phyloP scores from a whole-genome alignment of 1,140 invertebrate species.

The Eulimnadia texana region DNA sequence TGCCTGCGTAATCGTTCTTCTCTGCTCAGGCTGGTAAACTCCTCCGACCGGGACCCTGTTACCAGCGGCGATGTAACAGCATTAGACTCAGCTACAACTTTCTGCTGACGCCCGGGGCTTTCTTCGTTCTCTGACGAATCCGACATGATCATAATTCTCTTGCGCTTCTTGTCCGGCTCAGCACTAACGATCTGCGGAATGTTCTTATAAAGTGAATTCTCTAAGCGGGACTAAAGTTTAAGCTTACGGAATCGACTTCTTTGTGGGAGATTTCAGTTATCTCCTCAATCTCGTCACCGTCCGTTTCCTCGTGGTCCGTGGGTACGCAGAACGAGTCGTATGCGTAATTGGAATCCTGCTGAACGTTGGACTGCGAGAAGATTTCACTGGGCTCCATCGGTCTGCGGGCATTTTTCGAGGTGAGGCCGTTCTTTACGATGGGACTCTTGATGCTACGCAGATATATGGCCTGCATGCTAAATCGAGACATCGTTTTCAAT shows the following conservation, averaged over 20 bases:
- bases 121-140: not conserved
- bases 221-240: too few relatives aligned
- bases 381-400: conserved; percentile 7
- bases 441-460: conserved; percentile 6
- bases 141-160: not conserved
- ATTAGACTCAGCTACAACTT: not conserved
- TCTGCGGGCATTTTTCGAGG: not conserved
- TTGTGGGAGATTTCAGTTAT: not conserved
- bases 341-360: conserved; percentile 10
- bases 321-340: conserved; percentile 13
- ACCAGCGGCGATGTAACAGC: not conserved
- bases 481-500: not conserved
- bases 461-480: conserved; percentile 3
- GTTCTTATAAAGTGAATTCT: too few relatives aligned
- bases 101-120: too few relatives aligned
- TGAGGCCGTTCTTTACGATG: not conserved
- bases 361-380: conserved; percentile 4
- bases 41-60: not conserved
- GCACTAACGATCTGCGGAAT: not conserved
- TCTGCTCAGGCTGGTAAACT: not conserved
- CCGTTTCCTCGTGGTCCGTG: conserved; percentile 1
- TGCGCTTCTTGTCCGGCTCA: not conserved
- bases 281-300: not conserved
- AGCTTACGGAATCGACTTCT: not conserved
- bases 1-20: conserved; percentile 10